A percentile compares a stretch with the other conserved stretches of the same genome.
phyloP scores from a whole-genome alignment of 2,888 invertebrate species.

The Orthosia incerta region DNA sequence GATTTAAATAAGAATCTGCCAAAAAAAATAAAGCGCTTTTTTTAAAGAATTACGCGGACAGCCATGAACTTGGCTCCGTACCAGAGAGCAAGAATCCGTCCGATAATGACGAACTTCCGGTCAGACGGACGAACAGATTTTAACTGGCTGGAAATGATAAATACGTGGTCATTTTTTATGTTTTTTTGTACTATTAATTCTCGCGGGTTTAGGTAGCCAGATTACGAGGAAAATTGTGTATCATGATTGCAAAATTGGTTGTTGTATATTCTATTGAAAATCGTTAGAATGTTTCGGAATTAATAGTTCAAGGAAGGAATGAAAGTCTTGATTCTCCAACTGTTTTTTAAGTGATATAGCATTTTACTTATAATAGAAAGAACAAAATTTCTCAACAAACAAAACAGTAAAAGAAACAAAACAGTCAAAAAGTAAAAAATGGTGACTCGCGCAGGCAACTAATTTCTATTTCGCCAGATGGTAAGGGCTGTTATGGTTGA shows the following conservation, averaged over 20 bases:
- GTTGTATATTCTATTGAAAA: conserved; percentile 30
- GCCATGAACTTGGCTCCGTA: conserved; percentile 81
- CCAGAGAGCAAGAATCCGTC: conserved; percentile 80
- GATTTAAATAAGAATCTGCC: conserved; percentile 41
- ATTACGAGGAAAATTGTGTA: conserved; percentile 50
- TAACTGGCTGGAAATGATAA: conserved; percentile 69
- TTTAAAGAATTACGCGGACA: conserved; percentile 61
- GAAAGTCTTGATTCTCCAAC: not conserved
- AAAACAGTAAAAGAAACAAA: not conserved
- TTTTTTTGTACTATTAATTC: conserved; percentile 45
- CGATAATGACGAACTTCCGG: conserved; percentile 86
- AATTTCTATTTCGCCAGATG: not conserved
- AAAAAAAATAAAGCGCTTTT: conserved; percentile 52
- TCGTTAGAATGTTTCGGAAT: not conserved
- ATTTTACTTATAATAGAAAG: too few species aligned
- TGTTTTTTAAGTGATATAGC: not conserved
- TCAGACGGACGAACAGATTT: conserved; percentile 66
- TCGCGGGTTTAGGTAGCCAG: conserved; percentile 33
- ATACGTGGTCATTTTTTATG: conserved; percentile 67
- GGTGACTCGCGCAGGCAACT: too few species aligned
- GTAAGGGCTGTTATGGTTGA: not conserved
- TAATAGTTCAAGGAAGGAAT: not conserved
- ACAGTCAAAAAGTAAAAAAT: not conserved
- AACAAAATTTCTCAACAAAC: too few species aligned
- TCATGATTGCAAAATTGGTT: conserved; percentile 24